Conservation (phyloP, 2,888 invertebrate species). For the Apotomis betuletana region DNA sequence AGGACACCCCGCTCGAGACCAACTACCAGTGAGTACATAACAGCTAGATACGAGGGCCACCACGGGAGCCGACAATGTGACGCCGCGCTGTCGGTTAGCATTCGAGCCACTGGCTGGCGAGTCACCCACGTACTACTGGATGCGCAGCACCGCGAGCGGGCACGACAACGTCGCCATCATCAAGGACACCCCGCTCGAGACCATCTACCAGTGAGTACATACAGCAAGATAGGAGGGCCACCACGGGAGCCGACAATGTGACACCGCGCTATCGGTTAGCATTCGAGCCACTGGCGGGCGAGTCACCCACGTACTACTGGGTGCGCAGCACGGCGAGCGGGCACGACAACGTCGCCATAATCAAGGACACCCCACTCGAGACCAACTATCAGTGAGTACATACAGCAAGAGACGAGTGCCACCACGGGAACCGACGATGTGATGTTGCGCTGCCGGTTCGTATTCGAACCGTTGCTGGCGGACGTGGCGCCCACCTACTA, state of each 20-base stretch:
- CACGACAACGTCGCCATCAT: slow-evolving; percentile 97
- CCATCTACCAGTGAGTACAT: slow-evolving; percentile 90
- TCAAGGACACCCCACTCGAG: slow-evolving; percentile 91
- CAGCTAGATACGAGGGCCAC: slow-evolving; percentile 73
- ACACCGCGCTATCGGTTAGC: slow-evolving; percentile 93
- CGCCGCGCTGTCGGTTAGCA: slow-evolving; percentile 92
- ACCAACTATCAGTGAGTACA: slow-evolving; percentile 92
- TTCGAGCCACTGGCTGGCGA: slow-evolving; percentile 86
- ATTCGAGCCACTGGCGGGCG: slow-evolving; percentile 85
- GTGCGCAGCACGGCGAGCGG: slow-evolving; percentile 90
- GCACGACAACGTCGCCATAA: slow-evolving; percentile 96
- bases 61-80: slow-evolving; percentile 95
- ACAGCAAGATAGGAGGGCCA: slow-evolving; percentile 73
- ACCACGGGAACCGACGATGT: slow-evolving; percentile 95
- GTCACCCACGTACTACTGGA: slow-evolving; percentile 93
- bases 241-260: slow-evolving; percentile 95
- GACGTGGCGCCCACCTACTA: slow-evolving; percentile 91
- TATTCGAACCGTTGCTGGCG: slow-evolving; percentile 84
- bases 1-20: slow-evolving; percentile 89
- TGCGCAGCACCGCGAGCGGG: slow-evolving; percentile 89
- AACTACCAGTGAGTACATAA: slow-evolving; percentile 90
- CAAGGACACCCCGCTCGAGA: slow-evolving; percentile 90
- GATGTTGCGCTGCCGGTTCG: slow-evolving; percentile 92
- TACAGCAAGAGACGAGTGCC: slow-evolving; percentile 69
- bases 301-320: slow-evolving; percentile 94